Evolutionary conservation across 2,113 vertebrate genomes (phyloP), one percentile per base, ranked within the genome.

Genomic region (Rhombomys opimus): DNA sequence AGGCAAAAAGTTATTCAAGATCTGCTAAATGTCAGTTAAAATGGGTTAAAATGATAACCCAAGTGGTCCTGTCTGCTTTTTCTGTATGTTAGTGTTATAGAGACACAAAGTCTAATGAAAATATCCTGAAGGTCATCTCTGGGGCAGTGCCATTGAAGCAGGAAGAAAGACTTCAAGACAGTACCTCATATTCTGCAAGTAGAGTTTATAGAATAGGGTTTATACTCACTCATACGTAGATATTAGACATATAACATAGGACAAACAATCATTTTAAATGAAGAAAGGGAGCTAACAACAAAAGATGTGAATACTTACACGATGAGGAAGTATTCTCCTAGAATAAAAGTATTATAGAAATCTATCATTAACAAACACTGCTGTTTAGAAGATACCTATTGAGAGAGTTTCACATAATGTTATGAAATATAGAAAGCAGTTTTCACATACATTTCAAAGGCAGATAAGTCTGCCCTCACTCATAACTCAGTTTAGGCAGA

Each of bases 281-380:
- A 90, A 59, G 1, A 23, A 76, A 87, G 41, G 86, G 1, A 90
- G 4, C 1, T 59, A 70, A 81, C 1, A 72, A 52, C 15, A 90
- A 77, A 90, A n/a, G n/a, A 32, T 81, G 46, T 18, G 82, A 61
- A 65, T 88, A 86, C 46, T 77, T 52, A 46, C 75, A 23, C 13
- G 11, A 57, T 27, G 35, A 41, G 68, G 73, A 8, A 27, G 2
- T 23, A 75, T 80, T 77, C 35, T 82, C 7, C 25, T 73, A 12
- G 30, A 96, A 70, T 70, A 89, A 77, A 61, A 87, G 10, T 73
- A 5, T 65, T 86, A 70, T 14, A 52, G 59, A 96, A 93, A 87
- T 70, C 20, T 89, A 70, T 76, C 35, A 63, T 50, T 73, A 59
- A 11, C 11, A 77, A 59, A 11, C 11, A 77, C 6, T 65, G 6